Evolutionary conservation across 92 coral and sea anemone species (phyloP), one percentile per base, ranked within the genome.

Genomic region (Galaxea fascicularis): DNA sequence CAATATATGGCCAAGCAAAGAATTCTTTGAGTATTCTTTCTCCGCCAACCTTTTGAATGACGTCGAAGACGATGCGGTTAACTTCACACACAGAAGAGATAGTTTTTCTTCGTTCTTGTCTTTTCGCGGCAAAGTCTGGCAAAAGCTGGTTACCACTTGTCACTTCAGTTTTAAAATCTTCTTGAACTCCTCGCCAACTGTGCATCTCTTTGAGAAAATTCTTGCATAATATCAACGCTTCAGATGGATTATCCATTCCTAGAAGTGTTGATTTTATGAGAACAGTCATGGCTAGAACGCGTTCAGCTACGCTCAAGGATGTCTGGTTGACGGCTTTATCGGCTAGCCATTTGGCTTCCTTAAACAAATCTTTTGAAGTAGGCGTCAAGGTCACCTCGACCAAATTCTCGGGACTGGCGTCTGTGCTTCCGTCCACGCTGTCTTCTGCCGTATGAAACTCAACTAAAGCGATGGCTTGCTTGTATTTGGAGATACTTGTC

Each of bases 1-100:
- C 64, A 27, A 54, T 74, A 16, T 27, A 28, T 12, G 79, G 79
- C 66, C 79, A 74, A 65, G 30, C 1, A 1, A 74, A 74, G 47
- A 74, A 25, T 9, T 74, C 28, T 54, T 27, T 16, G 14, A 74
- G 15, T 12, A 54, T 65, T 4, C 28, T 16, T 22, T 74, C 65
- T 27, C 47, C 65, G 7, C 66, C 79, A 17, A 28, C 44, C 44
- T 26, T 4, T 17, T 54, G 79, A 14, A 44, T 35, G 9, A 29
- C 14, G 15, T 74, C 66, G 79, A 54, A 74, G 24, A 74, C 47
- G 44, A 53, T 10, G 65, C 79, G 65, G 56, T 74, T 54, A 64
- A 74, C 27, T 0, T 74, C 41, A 27, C 66, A 74, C 28, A 74
- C 79, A 28, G 28, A 54, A 39, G 25, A 52, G n/a, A 74, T 53